Base-by-base conservation (phyloP, 2,113 vertebrate genomes). In the Peromyscus leucopus region DNA sequence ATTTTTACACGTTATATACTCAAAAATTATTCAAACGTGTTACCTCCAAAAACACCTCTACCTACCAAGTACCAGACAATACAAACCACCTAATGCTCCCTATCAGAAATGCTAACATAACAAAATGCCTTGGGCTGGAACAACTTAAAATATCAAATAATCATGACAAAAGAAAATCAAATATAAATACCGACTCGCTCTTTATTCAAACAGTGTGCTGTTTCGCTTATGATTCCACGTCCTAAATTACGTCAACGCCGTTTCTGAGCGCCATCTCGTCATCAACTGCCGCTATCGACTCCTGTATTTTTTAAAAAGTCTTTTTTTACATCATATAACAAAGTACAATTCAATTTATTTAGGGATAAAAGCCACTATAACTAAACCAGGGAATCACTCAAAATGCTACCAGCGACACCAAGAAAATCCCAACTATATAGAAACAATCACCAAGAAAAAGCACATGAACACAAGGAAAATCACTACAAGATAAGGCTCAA, bases 251-350 rank as follows among this genome's bases (percentile, higher is more conserved):
- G 95, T 91, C 98, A 98, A 96, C 92, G 97, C 96, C 96, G 93
- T 98, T 98, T 98, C 98, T 98, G 98, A 98, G 98, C 93, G 98
- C 98, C 98, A 98, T 98, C 98, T 95, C 98, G 98, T 98, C 98
- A 99, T 94, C 98, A 98, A 98, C 98, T 98, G 98, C 98, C 98
- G 98, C 98, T 98, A 98, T 95, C 76, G 96, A 98, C 98, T 98
- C 98, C 98, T 98, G 98, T 98, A 98, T 98, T 98, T 98, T 98
- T 98, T 97, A 98, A 98, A 98, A 98, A 97, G 97, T 97, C 97
- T 98, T 98, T 98, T 98, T 99, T 99, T 98, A 98, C 96, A 99
- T 98, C 98, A 98, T 97, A 98, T 98, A 98, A 98, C 96, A 98
- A 98, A 98, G 98, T 96, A 98, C 97, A 98, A 98, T 98, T 98